Percentiles rank a stretch among this genome's conserved stretches.
Evolutionary conservation across 2,888 invertebrate species (phyloP).

Genomic region (Sylvicola cinctus): DNA sequence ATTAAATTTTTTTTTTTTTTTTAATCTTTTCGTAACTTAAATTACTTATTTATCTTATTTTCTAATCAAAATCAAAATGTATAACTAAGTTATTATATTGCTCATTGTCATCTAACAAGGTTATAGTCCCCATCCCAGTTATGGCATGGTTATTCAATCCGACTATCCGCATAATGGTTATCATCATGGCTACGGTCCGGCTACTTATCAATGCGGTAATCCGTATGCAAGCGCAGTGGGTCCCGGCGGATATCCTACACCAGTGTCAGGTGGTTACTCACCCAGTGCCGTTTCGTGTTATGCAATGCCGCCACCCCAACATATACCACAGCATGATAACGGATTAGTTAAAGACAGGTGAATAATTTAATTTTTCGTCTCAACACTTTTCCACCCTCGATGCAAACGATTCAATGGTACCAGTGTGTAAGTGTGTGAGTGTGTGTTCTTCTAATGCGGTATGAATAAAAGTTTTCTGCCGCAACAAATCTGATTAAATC

Average conservation of each 20-base stretch:
- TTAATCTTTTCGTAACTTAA: no score
- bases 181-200: conserved; percentile 41
- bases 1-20: no score
- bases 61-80: background rate
- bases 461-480: no score
- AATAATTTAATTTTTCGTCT: conserved; percentile 10
- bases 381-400: background rate
- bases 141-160: conserved; percentile 57
- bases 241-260: conserved; percentile 40
- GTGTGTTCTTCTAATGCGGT: no score
- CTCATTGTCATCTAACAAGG: conserved; percentile 28
- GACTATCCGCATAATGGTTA: conserved; percentile 62
- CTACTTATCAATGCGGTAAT: conserved; percentile 31
- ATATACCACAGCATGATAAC: conserved; percentile 54
- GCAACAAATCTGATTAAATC: no score
- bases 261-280: conserved; percentile 47
- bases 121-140: conserved; percentile 72
- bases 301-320: conserved; percentile 74
- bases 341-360: conserved; percentile 26
- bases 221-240: conserved; percentile 26
- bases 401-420: background rate
- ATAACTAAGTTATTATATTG: background rate
- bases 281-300: conserved; percentile 50
- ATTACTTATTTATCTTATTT: no score
- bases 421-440: no score